phyloP scores from a whole-genome alignment of 2,888 invertebrate species.

The Hypselothyrea guttata region DNA sequence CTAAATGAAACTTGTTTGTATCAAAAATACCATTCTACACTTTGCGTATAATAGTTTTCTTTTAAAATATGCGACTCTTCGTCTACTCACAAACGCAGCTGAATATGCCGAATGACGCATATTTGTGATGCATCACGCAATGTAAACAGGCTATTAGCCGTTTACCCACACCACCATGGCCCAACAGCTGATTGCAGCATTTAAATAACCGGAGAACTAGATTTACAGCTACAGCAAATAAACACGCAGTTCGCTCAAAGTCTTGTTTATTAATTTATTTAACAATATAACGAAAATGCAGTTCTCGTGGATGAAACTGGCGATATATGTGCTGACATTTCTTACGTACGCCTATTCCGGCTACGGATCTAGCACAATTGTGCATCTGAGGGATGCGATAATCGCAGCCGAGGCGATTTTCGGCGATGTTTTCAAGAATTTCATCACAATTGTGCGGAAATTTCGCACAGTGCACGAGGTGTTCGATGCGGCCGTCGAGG shows the following conservation, averaged over 20 bases:
- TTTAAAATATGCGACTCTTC: no score
- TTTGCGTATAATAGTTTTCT: no score
- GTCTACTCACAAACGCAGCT: no score
- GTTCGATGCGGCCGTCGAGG: conserved; percentile 92
- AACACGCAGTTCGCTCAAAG: conserved; percentile 2
- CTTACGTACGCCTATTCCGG: conserved; percentile 91
- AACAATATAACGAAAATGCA: no score
- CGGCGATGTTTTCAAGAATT: conserved; percentile 89
- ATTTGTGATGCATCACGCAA: no score
- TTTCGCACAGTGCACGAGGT: conserved; percentile 90
- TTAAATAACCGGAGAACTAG: conserved; percentile 23
- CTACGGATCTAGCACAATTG: conserved; percentile 89
- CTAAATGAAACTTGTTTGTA: no score
- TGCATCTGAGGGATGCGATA: conserved; percentile 90
- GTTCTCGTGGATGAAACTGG: conserved; percentile 88
- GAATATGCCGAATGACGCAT: no score
- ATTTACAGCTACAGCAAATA: conserved; percentile 17
- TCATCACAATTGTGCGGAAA: conserved; percentile 88
- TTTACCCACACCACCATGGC: background rate
- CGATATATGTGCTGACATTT: conserved; percentile 89
- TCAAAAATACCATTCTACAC: no score
- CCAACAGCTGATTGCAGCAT: conserved; percentile 40
- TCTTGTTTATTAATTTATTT: no score
- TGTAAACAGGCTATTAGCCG: conserved; percentile 1
- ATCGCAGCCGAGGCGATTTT: conserved; percentile 91